Evolutionary conservation across 2,797 vertebrate species (phyloP), one percentile per base, ranked within the genome.

Genomic region (Tapera naevia): DNA sequence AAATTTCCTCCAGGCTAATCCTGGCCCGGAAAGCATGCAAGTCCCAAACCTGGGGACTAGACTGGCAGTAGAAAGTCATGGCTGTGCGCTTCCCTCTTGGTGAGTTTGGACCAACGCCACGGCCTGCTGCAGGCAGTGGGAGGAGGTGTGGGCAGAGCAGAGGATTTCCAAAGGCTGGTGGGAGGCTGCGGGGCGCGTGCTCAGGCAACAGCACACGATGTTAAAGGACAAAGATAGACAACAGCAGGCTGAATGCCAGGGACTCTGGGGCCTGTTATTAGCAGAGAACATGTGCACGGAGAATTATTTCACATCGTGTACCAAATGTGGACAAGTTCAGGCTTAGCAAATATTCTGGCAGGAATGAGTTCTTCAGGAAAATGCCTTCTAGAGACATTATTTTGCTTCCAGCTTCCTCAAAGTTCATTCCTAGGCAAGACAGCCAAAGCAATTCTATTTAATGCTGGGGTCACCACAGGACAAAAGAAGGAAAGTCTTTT

Each of bases 261-360:
- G 73, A 93, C 91, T 94, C 67, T 3, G 0, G 73, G 73, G 94
- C 60, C 89, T 92, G 87, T 37, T 79, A 73, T 93, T 93, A 83
- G 78, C 1, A 1, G 83, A 82, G 88, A 96, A 76, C 88, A 93
- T 61, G 91, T 89, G 88, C 88, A 88, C 2, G 16, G 53, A 82
- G 94, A 95, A 92, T 93, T 86, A 90, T 91, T 96, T 94, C 86
- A 88, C 91, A 93, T 93, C n/a, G 4, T 94, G 91, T 90, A 96
- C 96, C 94, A 97, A 96, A 96, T 94, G 95, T 96, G 95, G 94
- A 89, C 96, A 97, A 95, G 93, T 92, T 92, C 80, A 91, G 87
- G 89, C 95, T 96, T 79, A 93, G 89, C 73, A 89, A 92, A 73
- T 85, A 79, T 53, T 86, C 94, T 96, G 91, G 82, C 94, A 94